Conservation (phyloP, 2,113 vertebrate species). For the Propithecus coquereli region DNA sequence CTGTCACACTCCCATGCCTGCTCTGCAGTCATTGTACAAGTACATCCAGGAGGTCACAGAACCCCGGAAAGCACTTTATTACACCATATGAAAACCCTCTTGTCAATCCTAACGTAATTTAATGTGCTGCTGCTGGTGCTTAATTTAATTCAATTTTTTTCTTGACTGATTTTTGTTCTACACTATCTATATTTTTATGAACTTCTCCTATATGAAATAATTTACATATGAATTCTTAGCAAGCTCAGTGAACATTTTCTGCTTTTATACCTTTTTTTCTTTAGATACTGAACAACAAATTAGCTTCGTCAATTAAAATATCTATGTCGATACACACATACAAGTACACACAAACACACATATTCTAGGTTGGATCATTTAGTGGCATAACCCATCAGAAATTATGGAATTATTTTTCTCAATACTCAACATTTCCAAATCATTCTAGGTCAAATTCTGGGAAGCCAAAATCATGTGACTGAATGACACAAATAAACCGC, state of each 20-base stretch:
- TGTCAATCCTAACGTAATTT: slow-evolving; percentile 60
- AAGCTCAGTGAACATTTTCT: slow-evolving; percentile 36
- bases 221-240: slow-evolving; percentile 36
- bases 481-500: background rate
- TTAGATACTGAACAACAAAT: background rate
- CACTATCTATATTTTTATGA: slow-evolving; percentile 48
- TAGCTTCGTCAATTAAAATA: background rate
- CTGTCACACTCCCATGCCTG: background rate
- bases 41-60: slow-evolving; percentile 40
- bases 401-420: background rate
- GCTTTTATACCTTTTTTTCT: background rate
- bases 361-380: background rate
- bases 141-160: slow-evolving; percentile 69
- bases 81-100: slow-evolving; percentile 10
- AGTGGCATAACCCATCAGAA: background rate
- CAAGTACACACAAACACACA: background rate
- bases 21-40: background rate
- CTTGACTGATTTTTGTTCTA: slow-evolving; percentile 61
- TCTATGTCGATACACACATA: background rate
- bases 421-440: slow-evolving; percentile 4
- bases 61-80: slow-evolving; percentile 37
- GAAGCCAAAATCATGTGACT: background rate
- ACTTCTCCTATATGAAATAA: slow-evolving; percentile 43
- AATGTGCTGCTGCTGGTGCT: slow-evolving; percentile 46
- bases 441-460: background rate